Evolutionary conservation across 2,113 vertebrate species (phyloP).

Genomic region (Boulengeromyrus knoepffleri): DNA sequence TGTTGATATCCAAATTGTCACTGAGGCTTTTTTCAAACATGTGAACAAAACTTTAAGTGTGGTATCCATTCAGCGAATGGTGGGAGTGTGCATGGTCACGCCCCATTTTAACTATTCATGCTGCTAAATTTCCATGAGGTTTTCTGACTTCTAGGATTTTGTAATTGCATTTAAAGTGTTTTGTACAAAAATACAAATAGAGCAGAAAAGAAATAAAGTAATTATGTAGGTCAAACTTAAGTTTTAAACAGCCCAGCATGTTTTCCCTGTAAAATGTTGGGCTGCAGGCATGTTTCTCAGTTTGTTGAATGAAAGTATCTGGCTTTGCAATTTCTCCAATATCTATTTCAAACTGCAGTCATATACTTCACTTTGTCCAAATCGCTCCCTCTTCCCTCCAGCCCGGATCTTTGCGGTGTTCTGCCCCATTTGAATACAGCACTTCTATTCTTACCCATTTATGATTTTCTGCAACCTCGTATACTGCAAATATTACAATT

Average conservation of each 20-base stretch:
- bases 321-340: not conserved
- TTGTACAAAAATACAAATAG: not conserved
- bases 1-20: not conserved
- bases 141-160: not conserved
- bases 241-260: not conserved
- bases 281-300: not conserved
- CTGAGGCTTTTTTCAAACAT: conserved; percentile 3
- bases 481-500: conserved; percentile 14
- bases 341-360: not conserved
- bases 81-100: not conserved
- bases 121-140: not conserved
- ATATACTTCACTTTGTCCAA: not conserved
- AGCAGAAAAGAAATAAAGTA: not conserved
- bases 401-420: conserved; percentile 4
- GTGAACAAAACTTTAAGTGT: not conserved
- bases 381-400: conserved; percentile 12
- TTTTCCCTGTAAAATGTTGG: not conserved
- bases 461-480: conserved; percentile 4
- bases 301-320: not conserved
- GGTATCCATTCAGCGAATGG: not conserved
- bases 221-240: not conserved
- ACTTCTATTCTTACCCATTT: conserved; percentile 1
- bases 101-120: conserved; percentile 1
- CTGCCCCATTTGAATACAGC: conserved; percentile 1
- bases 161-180: not conserved